A percentile compares a stretch with the other conserved stretches of the same genome.
phyloP scores from a whole-genome alignment of 2,113 vertebrate genomes.

The Hyperoodon ampullatus region DNA sequence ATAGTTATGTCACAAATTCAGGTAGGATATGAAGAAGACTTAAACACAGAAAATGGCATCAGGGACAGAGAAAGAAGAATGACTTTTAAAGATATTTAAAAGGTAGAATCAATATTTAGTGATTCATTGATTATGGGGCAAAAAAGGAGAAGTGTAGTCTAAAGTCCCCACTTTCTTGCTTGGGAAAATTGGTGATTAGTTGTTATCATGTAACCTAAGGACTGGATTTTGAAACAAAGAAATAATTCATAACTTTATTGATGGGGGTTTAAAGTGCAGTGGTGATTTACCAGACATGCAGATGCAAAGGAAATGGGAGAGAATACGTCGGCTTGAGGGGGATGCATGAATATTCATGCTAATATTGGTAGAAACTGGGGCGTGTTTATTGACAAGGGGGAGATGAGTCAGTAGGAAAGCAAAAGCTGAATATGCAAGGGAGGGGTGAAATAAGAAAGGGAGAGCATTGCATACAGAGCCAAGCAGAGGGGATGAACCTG shows the following conservation, averaged over 20 bases:
- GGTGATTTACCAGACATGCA: neutral
- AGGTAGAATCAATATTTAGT: neutral
- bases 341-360: neutral
- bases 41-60: neutral
- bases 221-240: neutral
- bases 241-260: neutral
- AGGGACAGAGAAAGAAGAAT: neutral
- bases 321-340: accelerated
- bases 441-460: neutral
- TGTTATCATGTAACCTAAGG: neutral
- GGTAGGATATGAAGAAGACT: neutral
- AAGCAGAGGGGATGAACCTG: neutral
- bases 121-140: neutral
- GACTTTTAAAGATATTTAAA: neutral
- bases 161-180: neutral
- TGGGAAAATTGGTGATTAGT: neutral
- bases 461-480: neutral
- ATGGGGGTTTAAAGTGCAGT: neutral
- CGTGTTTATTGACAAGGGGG: neutral
- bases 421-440: neutral
- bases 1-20: neutral
- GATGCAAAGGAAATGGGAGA: neutral
- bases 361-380: neutral
- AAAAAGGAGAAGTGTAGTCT: neutral
- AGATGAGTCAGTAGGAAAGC: neutral